Percentiles rank a stretch among this genome's conserved stretches.
Conservation (phyloP, 2,888 invertebrate species). For the Ashinkailepas kermadecensis region DNA sequence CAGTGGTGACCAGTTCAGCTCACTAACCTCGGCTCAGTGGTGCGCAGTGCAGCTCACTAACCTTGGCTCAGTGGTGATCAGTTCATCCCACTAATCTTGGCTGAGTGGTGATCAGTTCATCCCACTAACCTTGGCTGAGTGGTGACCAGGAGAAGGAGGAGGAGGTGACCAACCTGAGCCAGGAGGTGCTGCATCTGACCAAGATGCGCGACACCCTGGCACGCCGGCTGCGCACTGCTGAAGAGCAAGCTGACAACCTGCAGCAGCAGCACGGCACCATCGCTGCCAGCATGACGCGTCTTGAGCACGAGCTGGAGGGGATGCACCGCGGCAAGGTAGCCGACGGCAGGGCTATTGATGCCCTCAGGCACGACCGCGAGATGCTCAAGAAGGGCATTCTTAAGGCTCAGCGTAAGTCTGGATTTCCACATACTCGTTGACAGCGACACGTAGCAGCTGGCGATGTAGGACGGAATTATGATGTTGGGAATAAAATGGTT, state of each 20-base stretch:
- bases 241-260: constrained; percentile 56
- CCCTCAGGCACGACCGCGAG: constrained; percentile 58
- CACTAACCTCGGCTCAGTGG: too few species aligned
- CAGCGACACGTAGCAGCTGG: too few species aligned
- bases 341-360: constrained; percentile 56
- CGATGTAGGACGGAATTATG: too few species aligned
- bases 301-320: constrained; percentile 6
- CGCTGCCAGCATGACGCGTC: constrained; percentile 24
- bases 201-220: constrained; percentile 41
- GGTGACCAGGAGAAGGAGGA: neutral
- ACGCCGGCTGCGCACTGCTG: constrained; percentile 52
- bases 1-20: too few species aligned
- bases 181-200: constrained; percentile 41
- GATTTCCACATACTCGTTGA: too few species aligned
- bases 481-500: too few species aligned
- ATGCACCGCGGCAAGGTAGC: constrained; percentile 50
- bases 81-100: too few species aligned
- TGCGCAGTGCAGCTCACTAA: too few species aligned
- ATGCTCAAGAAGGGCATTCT: constrained; percentile 54
- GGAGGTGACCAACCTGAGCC: constrained; percentile 28
- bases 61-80: too few species aligned
- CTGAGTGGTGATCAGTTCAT: too few species aligned
- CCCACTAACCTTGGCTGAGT: too few species aligned
- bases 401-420: constrained; percentile 48
- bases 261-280: constrained; percentile 50